Percentiles rank a stretch among this genome's conserved stretches.
These are phyloP conservation scores for Phoxinus phoxinus DNA, from an alignment of 2,113 vertebrate genomes.

Conservation along the genomic window DNA sequence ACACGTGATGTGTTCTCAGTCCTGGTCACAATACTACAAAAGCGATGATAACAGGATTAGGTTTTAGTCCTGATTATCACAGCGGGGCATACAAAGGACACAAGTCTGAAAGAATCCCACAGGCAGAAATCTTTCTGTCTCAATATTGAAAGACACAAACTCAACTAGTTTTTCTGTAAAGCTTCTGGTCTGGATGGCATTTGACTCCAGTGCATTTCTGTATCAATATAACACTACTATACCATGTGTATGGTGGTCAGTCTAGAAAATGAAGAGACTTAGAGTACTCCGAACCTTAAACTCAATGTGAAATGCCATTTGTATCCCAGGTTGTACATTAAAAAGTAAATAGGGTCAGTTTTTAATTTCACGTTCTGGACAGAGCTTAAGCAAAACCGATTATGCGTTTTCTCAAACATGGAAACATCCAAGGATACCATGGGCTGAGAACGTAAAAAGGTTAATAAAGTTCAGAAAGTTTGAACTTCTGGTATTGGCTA, in stretches of 20 bases:
- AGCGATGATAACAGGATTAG: constrained; percentile 37
- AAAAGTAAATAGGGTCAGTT: too few relatives aligned
- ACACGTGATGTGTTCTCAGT: constrained; percentile 55
- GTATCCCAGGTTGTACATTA: too few relatives aligned
- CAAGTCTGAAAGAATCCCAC: not conserved
- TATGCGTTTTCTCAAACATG: too few relatives aligned
- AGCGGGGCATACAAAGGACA: constrained; percentile 23
- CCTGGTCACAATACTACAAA: constrained; percentile 21
- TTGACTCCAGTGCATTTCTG: not conserved
- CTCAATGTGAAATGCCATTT: too few relatives aligned
- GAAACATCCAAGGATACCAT: too few relatives aligned
- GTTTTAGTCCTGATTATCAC: constrained; percentile 18
- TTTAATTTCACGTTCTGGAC: too few relatives aligned
- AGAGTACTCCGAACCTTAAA: too few relatives aligned
- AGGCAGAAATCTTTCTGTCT: not conserved
- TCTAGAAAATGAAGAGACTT: too few relatives aligned
- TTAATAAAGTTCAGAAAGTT: not conserved
- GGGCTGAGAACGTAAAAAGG: not conserved
- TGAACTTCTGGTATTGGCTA: not conserved
- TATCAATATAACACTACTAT: not conserved
- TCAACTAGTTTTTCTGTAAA: not conserved
- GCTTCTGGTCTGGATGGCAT: not conserved
- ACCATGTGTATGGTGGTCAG: too few relatives aligned
- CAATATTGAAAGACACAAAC: not conserved
- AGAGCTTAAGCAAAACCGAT: too few relatives aligned